Base-by-base conservation (phyloP, 2,888 invertebrate genomes). In the Sarcophaga rosellei region DNA sequence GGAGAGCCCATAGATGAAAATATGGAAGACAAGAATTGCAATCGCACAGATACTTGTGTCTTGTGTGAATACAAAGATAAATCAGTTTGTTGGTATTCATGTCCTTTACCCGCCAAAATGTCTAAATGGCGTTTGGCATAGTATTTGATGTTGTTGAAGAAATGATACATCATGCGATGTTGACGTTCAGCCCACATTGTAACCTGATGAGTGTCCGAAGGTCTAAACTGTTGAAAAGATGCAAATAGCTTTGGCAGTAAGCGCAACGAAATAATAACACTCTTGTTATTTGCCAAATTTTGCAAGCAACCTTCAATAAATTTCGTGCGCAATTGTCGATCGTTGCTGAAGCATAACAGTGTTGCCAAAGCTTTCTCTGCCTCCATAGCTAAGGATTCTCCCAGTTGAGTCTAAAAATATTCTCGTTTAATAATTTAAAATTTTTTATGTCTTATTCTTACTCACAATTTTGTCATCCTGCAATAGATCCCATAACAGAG, bases 271-370 rank as follows among this genome's bases (percentile, higher is more conserved):
- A 98, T 96, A 11, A 98, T 97, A 25, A 98, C 98, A 88, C 98
- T 98, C 95, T 95, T 95, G 93, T 98, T 97, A 89, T 96, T 96
- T 17, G 97, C 96, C 86, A 98, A 94, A 93, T 98, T 98, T 90
- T 97, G 96, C 68, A 98, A 94, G 90, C 98, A 98, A 11, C 98
- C 98, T 93, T 98, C 98, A 88, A 99, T 98, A 91, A 99, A 99
- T 93, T 98, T 98, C 94, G 98, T 97, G 80, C 98, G 95, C 88
- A 98, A 97, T 87, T 97, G 95, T 88, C 97, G 96, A 92, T 98
- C 98, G 2, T 97, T 97, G 90, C 97, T 98, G 91, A 97, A 98
- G 91, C 98, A 98, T 0, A 99, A 94, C 35, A 98, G 94, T 89
- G 97, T 97, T 89, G 97, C 97, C 0, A 99, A 94, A 2, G 97